phyloP scores from a whole-genome alignment of 2,888 invertebrate genomes.

The Bugula neritina region DNA sequence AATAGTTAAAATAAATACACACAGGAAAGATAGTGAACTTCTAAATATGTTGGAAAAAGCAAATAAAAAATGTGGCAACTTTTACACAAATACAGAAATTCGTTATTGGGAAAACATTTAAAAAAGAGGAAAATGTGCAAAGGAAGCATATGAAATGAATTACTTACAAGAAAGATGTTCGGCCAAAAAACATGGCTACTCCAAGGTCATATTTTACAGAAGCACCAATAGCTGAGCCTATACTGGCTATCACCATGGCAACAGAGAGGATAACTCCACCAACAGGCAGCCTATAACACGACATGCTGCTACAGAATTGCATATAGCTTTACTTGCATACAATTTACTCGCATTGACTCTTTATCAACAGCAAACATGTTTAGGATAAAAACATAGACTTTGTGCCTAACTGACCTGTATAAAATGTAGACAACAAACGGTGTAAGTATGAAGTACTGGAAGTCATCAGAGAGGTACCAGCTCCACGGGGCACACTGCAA shows the following conservation, averaged over 20 bases:
- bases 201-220: conserved; percentile 13
- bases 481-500: conserved; percentile 19
- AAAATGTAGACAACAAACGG: conserved; percentile 13
- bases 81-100: too few relatives aligned
- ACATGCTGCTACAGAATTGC: too few relatives aligned
- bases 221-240: background rate
- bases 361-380: too few relatives aligned
- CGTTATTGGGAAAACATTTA: too few relatives aligned
- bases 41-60: too few relatives aligned
- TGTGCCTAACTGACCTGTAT: background rate
- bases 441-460: conserved; percentile 15
- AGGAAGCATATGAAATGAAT: too few relatives aligned
- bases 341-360: background rate
- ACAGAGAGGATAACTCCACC: background rate
- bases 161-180: background rate
- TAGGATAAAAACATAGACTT: too few relatives aligned
- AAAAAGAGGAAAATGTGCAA: too few relatives aligned
- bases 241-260: background rate
- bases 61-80: too few relatives aligned
- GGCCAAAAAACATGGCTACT: background rate
- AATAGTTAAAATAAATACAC: too few relatives aligned
- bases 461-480: conserved; percentile 23
- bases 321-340: background rate
- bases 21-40: too few relatives aligned
- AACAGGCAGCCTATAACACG: background rate